phyloP scores from a whole-genome alignment of 2,888 invertebrate species.

The Lissocephala sabroskyi region DNA sequence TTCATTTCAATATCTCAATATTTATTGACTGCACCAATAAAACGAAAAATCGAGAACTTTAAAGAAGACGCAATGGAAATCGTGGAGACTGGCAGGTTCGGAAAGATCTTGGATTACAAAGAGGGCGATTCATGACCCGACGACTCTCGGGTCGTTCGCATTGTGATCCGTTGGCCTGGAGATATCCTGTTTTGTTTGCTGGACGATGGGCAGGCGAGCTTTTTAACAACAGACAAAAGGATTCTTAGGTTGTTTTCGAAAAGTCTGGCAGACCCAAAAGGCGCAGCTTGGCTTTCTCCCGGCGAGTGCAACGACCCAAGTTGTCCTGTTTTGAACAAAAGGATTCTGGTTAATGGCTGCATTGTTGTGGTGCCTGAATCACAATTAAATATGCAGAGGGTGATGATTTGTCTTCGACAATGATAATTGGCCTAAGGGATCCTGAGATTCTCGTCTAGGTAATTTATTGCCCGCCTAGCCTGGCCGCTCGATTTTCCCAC shows the following conservation, averaged over 20 bases:
- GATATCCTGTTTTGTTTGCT: slow-evolving; percentile 43
- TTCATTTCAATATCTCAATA: too few species aligned
- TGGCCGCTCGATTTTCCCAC: too few species aligned
- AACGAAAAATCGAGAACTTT: slow-evolving; percentile 27
- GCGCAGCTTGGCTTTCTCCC: slow-evolving; percentile 14
- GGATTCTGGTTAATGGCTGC: slow-evolving; percentile 1
- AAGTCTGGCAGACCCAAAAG: too few species aligned
- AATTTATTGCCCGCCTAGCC: background rate
- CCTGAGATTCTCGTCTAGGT: slow-evolving; percentile 20
- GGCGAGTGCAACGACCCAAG: slow-evolving; percentile 11
- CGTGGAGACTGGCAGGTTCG: too few species aligned
- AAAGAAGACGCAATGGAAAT: background rate
- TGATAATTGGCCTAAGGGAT: slow-evolving; percentile 31
- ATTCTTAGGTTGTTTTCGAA: too few species aligned
- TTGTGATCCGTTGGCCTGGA: slow-evolving; percentile 14
- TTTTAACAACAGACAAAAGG: slow-evolving; percentile 32
- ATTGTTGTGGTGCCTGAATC: too few species aligned
- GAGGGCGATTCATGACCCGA: background rate
- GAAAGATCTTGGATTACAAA: background rate
- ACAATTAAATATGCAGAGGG: slow-evolving; percentile 15
- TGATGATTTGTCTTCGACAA: slow-evolving; percentile 51
- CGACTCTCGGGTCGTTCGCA: slow-evolving; percentile 48
- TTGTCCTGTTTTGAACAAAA: slow-evolving; percentile 1
- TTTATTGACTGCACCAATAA: slow-evolving; percentile 59
- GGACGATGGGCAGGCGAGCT: slow-evolving; percentile 52